Base-by-base conservation (phyloP, 2,113 vertebrate species). In the Triplophysa tibetana region DNA sequence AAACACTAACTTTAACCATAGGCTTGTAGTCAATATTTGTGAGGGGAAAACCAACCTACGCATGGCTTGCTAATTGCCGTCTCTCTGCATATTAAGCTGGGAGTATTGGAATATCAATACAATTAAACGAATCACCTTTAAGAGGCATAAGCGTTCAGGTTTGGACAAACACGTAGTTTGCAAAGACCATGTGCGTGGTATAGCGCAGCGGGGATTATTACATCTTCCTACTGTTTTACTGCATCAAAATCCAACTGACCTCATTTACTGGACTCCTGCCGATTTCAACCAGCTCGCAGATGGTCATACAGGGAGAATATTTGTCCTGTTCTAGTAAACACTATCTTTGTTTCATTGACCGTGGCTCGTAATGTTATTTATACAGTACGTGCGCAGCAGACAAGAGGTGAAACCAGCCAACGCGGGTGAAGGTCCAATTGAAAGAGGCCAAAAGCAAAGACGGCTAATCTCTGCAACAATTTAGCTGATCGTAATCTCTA, bases 181-280 rank as follows among this genome's bases (percentile, higher is more conserved):
- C 52, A 19, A 82, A 65, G 61, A 74, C 86, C 85, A 87, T 86
- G 86, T 83, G 84, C 82, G 85, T 85, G 83, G 65, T 85, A 77
- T 81, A 84, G 67, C 81, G 82, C 81, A 85, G 62, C 85, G 84
- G 85, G 88, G 69, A 86, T 81, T 62, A 86, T 82, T 87, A 87
- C 54, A 77, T 87, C 86, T 83, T 83, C 84, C 85, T 82, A 85
- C 86, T 82, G 90, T 86, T 88, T 54, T 84, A 87, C 82, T 43
- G 86, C 88, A 88, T 89, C 87, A 89, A 89, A 89, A 88, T 85
- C 43, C 74, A 84, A 80, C 86, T 90, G 88, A 89, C 89, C 90
- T 91, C 84, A 87, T 89, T 91, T 89, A 84, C 80, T 80, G 43
- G 23, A 83, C 82, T 86, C 90, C 87, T 54, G 89, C 87, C 87